These are phyloP conservation scores for Nesogale talazaci DNA, from an alignment of 2,113 vertebrate species.

Conservation along the genomic window DNA sequence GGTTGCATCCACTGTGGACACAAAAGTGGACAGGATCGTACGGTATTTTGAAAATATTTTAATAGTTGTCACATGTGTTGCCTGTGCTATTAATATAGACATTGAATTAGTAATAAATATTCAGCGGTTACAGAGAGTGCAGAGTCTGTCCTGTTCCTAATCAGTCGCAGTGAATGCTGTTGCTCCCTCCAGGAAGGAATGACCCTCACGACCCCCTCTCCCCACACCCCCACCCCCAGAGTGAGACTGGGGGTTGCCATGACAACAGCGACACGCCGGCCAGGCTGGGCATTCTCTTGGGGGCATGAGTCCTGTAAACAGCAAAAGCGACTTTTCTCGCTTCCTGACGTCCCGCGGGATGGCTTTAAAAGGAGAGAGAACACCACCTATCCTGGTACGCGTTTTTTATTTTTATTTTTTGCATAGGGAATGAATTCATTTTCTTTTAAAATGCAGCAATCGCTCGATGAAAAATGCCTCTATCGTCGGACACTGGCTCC, in stretches of 20 bases:
- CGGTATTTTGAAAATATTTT: slow-evolving; percentile 85
- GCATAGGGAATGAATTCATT: slow-evolving; percentile 86
- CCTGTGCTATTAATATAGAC: slow-evolving; percentile 84
- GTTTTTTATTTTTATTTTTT: slow-evolving; percentile 74
- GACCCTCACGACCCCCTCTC: slow-evolving; percentile 85
- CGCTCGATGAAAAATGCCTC: slow-evolving; percentile 78
- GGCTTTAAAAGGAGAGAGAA: slow-evolving; percentile 83
- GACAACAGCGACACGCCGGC: slow-evolving; percentile 81
- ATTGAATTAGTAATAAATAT: slow-evolving; percentile 86
- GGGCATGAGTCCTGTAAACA: slow-evolving; percentile 84
- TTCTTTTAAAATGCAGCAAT: slow-evolving; percentile 79
- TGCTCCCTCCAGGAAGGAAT: slow-evolving; percentile 84
- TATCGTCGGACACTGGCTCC: slow-evolving; percentile 74
- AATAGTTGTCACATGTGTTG: slow-evolving; percentile 82
- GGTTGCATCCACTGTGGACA: slow-evolving; percentile 79
- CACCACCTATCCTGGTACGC: slow-evolving; percentile 76
- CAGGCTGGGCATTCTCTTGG: slow-evolving; percentile 71
- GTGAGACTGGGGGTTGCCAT: slow-evolving; percentile 79
- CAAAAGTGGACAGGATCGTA: slow-evolving; percentile 83
- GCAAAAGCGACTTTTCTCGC: slow-evolving; percentile 81
- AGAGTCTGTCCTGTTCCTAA: slow-evolving; percentile 84
- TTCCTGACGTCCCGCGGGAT: slow-evolving; percentile 80
- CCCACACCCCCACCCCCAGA: slow-evolving; percentile 83
- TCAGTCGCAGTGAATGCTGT: slow-evolving; percentile 86
- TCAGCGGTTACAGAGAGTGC: slow-evolving; percentile 84